These are phyloP conservation scores for Helicoverpa zea DNA, from an alignment of 1,140 invertebrate species.

Conservation along the genomic window DNA sequence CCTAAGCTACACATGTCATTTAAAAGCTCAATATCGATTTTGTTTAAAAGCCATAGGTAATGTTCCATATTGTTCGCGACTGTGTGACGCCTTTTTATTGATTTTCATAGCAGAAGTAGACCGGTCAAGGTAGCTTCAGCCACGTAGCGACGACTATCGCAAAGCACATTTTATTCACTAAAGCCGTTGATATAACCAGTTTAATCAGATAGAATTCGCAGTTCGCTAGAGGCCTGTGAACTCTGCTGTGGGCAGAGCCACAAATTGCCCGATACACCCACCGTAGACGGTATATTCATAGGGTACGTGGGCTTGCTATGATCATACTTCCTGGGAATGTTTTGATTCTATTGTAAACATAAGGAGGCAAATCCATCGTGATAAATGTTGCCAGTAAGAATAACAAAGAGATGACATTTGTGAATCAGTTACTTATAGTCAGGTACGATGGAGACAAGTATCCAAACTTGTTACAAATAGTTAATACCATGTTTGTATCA, in stretches of 20 bases:
- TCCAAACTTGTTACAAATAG: not conserved
- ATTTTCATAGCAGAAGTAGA: conserved; percentile 45
- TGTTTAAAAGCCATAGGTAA: not conserved
- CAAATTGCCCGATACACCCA: conserved; percentile 5
- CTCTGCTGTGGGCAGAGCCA: conserved; percentile 12
- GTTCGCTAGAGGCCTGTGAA: not conserved
- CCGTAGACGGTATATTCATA: not conserved
- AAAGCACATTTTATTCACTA: conserved; percentile 7
- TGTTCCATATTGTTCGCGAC: conserved; percentile 18
- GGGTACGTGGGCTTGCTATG: conserved; percentile 26
- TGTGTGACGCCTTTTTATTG: conserved; percentile 38
- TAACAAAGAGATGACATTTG: not conserved
- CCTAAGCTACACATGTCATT: not conserved
- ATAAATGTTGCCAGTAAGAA: not conserved
- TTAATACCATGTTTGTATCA: not conserved
- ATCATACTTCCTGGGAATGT: conserved; percentile 3
- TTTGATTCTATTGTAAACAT: conserved; percentile 29
- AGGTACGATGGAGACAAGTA: not conserved
- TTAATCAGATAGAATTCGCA: conserved; percentile 26
- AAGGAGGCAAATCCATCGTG: conserved; percentile 17
- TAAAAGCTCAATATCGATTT: conserved; percentile 4
- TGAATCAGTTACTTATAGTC: no score
- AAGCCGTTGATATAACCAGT: conserved; percentile 18
- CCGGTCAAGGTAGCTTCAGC: conserved; percentile 42
- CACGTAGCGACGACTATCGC: not conserved